A percentile compares a stretch with the other conserved stretches of the same genome.
phyloP scores from a whole-genome alignment of 2,797 vertebrate species.

The Arrhamphus sclerolepis region DNA sequence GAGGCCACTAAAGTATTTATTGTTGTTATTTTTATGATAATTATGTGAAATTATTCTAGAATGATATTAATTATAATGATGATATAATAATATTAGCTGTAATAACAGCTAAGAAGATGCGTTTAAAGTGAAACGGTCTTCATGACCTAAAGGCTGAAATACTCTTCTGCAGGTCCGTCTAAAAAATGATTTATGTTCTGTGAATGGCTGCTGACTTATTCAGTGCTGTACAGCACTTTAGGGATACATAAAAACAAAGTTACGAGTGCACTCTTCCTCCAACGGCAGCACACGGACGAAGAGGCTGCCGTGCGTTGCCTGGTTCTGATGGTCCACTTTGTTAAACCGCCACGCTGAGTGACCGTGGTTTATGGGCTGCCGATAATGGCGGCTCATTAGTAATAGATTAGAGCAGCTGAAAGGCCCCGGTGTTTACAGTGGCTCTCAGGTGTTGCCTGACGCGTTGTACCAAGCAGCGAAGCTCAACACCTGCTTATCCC shows the following conservation, averaged over 20 bases:
- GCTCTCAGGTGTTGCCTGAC: constrained; percentile 24
- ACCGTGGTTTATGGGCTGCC: not conserved
- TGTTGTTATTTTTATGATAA: no score
- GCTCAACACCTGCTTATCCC: constrained; percentile 66
- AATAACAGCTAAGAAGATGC: no score
- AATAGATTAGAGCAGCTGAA: constrained; percentile 16
- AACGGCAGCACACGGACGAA: constrained; percentile 1
- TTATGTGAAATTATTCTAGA: no score
- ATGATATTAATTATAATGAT: no score
- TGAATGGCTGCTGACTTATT: constrained; percentile 6
- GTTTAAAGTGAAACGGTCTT: no score
- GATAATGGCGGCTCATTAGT: constrained; percentile 10
- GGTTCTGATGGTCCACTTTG: constrained; percentile 6
- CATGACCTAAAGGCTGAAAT: no score
- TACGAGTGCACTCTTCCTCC: constrained; percentile 5
- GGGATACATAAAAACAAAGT: constrained; percentile 12
- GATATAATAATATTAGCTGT: no score
- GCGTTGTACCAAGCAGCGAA: constrained; percentile 38
- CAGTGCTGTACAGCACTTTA: not conserved
- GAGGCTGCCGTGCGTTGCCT: not conserved
- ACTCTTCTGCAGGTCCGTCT: not conserved
- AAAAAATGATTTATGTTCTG: not conserved
- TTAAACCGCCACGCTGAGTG: constrained; percentile 5
- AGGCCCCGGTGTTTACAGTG: constrained; percentile 25
- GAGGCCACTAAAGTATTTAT: no score